Evolutionary conservation across 53 echinoderm and acorn worm species (phyloP), one percentile per base, ranked within the genome.

Genomic region (Crossaster papposus): DNA sequence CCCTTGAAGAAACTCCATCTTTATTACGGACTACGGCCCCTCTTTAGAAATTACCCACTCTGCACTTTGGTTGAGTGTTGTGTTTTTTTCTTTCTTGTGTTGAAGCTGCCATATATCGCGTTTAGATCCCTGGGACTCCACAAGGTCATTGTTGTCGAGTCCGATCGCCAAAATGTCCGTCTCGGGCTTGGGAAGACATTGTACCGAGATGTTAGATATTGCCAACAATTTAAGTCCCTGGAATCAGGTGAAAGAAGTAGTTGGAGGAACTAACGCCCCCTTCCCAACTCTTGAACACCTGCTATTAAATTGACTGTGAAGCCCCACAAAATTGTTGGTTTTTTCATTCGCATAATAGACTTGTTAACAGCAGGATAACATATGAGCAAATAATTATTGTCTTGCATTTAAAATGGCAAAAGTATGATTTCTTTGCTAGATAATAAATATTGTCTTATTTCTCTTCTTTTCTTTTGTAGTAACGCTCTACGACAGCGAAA

Each of bases 121-220:
- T 84, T 84, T 53, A 71, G 30, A 84, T n/a, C 72, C 84, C 72
- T 13, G 33, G 23, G 72, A 84, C 12, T 72, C 84, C 30, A 28
- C 65, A 32, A 9, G 84, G 84, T 84, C 84, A 84, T 84, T 72
- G 72, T 29, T 84, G 84, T 84, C 84, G 72, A 18, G 51, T 72
- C 53, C 72, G 84, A 84, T 84, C 84, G 72, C 30, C 31, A 14
- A 50, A 72, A 72, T 72, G 72, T 53, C 32, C 52, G 72, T 72
- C 72, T 14, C 73, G 54, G 73, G 23, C 78, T 51, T 29, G 8
- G 22, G 58, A 81, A 58, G 62, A 81, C 84, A 65, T 53, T 51
- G 84, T 71, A 51, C 70, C 26, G 36, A 38, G 73, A 52, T 84
- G 72, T 65, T 51, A 58, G 15, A 84, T 84, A 84, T 73, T 84